Evolutionary conservation across 2,113 vertebrate species (phyloP).

Genomic region (Hemiprocne comata): DNA sequence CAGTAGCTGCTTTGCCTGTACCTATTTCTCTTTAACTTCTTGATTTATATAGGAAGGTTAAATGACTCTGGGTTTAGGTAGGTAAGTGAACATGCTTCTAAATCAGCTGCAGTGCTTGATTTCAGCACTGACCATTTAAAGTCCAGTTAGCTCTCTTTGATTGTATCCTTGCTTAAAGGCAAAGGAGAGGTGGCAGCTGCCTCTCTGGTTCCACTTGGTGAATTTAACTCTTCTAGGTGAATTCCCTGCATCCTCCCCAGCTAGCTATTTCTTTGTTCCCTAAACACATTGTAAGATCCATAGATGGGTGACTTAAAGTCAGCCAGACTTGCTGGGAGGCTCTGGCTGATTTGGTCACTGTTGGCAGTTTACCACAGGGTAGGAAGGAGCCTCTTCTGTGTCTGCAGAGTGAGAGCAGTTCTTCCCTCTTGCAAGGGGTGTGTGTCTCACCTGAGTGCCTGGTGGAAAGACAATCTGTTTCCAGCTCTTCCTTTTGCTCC

Average conservation of each 20-base stretch:
- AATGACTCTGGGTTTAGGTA: neutral
- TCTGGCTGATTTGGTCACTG: neutral
- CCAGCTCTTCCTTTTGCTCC: neutral
- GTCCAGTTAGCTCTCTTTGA: neutral
- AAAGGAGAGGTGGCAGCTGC: neutral
- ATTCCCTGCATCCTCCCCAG: neutral
- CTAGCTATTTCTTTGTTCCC: neutral
- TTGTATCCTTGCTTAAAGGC: neutral
- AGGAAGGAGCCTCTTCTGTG: neutral
- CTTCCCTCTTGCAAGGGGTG: neutral
- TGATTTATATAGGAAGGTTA: slow-evolving; percentile 1
- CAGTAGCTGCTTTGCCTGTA: neutral
- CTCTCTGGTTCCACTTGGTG: neutral
- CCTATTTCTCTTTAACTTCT: neutral
- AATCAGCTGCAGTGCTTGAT: neutral
- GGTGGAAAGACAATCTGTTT: neutral
- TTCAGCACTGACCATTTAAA: neutral
- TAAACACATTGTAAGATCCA: fast-evolving
- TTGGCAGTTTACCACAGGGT: fast-evolving
- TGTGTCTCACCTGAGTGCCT: fast-evolving
- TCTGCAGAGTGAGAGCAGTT: neutral
- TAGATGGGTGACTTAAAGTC: neutral
- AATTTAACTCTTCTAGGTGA: neutral
- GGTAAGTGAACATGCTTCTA: neutral
- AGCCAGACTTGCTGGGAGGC: neutral